phyloP scores from a whole-genome alignment of 2,888 invertebrate species.

The Pollenia labialis region DNA sequence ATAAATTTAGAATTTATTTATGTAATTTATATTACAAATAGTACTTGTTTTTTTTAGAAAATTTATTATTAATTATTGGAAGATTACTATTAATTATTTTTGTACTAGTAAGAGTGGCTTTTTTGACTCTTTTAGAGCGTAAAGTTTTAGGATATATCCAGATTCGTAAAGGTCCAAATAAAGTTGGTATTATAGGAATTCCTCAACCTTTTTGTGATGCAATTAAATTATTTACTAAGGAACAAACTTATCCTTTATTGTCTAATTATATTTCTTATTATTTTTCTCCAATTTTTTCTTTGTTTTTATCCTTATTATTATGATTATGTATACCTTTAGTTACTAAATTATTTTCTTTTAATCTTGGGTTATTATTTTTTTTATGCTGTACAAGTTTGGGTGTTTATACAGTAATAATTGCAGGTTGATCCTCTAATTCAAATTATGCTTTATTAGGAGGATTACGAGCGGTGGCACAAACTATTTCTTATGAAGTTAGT shows the following conservation, averaged over 20 bases:
- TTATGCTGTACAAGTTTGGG: conserved; percentile 87
- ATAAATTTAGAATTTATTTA: conserved; percentile 89
- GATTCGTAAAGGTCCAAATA: conserved; percentile 90
- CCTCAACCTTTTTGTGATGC: conserved; percentile 90
- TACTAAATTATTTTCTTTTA: conserved; percentile 86
- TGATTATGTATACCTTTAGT: conserved; percentile 87
- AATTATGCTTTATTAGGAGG: conserved; percentile 89
- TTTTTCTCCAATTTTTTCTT: conserved; percentile 86
- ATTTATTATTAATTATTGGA: conserved; percentile 84
- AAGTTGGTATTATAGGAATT: conserved; percentile 87
- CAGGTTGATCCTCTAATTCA: conserved; percentile 89
- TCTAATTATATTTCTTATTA: conserved; percentile 87
- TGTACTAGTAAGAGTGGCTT: conserved; percentile 88
- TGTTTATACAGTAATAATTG: conserved; percentile 87
- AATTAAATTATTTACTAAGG: conserved; percentile 89
- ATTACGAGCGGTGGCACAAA: conserved; percentile 89
- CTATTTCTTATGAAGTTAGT: conserved; percentile 91
- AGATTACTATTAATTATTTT: conserved; percentile 86
- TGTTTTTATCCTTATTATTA: conserved; percentile 86
- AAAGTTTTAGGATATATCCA: conserved; percentile 90
- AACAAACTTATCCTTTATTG: conserved; percentile 85
- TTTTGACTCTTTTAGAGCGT: conserved; percentile 90
- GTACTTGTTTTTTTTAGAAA: conserved; percentile 85
- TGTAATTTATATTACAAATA: conserved; percentile 86
- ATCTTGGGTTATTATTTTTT: conserved; percentile 87